Evolutionary conservation across 2,888 invertebrate species (phyloP).

Genomic region (Macroteleia sp.): DNA sequence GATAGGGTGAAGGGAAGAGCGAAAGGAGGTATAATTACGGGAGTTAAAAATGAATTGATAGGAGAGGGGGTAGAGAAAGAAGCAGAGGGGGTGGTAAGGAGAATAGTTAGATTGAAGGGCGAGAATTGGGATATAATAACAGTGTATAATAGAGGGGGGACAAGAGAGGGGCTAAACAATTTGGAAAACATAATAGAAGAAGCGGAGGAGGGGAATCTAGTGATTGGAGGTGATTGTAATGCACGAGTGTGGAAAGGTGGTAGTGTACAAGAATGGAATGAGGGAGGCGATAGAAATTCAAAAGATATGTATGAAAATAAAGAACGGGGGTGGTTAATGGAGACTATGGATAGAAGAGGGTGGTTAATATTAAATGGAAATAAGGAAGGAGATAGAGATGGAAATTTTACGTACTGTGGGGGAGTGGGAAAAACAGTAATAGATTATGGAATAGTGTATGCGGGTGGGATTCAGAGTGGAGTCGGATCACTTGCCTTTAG

Average conservation of each 20-base stretch:
- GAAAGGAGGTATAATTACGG: no score
- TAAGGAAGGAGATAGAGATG: background rate
- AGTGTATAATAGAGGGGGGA: background rate
- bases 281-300: background rate
- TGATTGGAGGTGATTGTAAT: background rate
- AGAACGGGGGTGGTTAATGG: background rate
- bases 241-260: background rate
- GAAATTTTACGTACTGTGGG: no score
- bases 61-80: no score
- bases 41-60: no score
- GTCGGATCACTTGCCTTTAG: no score
- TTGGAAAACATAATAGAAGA: background rate
- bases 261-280: background rate
- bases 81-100: background rate
- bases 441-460: no score
- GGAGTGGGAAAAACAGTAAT: no score
- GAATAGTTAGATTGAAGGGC: background rate
- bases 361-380: background rate
- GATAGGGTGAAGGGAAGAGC: no score
- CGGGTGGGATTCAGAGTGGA: no score
- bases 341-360: background rate
- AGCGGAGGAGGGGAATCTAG: background rate
- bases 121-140: background rate
- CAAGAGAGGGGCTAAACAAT: background rate
- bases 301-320: background rate